Conservation (phyloP, 2,113 vertebrate species). For the Tinamus guttatus region DNA sequence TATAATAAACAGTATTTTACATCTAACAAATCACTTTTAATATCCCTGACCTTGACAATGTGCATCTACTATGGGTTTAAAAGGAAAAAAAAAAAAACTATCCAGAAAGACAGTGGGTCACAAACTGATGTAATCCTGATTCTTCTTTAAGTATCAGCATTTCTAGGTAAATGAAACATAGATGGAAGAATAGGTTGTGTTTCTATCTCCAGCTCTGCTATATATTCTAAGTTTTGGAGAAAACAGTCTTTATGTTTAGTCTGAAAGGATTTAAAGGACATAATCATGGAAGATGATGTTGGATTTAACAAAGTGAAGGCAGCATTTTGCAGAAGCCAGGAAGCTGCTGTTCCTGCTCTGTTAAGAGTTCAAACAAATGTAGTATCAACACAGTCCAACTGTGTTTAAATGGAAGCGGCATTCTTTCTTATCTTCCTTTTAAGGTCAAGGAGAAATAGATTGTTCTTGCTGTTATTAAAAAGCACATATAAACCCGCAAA, state of each 20-base stretch:
- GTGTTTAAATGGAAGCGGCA: background rate
- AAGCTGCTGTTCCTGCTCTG: background rate
- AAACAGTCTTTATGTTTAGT: background rate
- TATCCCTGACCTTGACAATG: slow-evolving; percentile 61
- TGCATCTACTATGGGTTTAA: slow-evolving; percentile 41
- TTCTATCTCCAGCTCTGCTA: background rate
- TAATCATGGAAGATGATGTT: background rate
- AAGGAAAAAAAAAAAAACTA: slow-evolving; percentile 31
- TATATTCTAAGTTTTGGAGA: background rate
- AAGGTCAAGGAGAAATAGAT: background rate
- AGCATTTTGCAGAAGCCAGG: background rate
- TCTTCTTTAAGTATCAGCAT: background rate
- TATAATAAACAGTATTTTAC: slow-evolving; percentile 53
- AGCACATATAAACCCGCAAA: background rate
- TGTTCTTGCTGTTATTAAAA: background rate
- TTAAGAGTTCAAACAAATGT: background rate
- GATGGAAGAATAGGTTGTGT: background rate
- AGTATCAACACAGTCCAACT: background rate
- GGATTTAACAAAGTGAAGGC: background rate
- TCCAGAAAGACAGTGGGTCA: slow-evolving; percentile 12
- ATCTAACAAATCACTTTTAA: slow-evolving; percentile 47
- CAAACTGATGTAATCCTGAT: background rate
- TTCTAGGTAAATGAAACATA: background rate
- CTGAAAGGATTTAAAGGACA: background rate
- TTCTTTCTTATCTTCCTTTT: background rate